Conservation (phyloP, 1,140 invertebrate genomes). For the Philotrypesis tridentata region DNA sequence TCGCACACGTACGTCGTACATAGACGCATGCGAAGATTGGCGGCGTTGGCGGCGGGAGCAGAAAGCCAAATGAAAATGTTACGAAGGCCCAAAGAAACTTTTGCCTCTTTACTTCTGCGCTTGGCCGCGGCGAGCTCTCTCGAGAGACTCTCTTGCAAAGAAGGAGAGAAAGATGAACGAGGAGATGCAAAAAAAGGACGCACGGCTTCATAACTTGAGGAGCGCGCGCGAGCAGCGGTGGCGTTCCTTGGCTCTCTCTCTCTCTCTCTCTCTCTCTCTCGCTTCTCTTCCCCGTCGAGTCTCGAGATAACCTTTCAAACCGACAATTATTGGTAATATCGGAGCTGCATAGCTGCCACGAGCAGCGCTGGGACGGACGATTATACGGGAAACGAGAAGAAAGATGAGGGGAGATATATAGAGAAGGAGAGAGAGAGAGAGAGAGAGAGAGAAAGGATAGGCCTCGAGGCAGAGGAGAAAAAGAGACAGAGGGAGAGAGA, state of each 20-base stretch:
- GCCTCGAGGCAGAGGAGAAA: conserved; percentile 34
- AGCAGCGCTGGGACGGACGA: conserved; percentile 37
- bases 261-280: conserved; percentile 7
- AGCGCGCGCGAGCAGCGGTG: background rate
- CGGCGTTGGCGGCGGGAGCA: background rate
- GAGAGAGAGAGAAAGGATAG: conserved; percentile 20
- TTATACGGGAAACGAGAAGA: conserved; percentile 48
- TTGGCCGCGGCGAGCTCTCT: background rate
- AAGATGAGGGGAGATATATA: conserved; percentile 45
- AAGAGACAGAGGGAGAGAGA: conserved; percentile 25
- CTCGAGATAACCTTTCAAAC: conserved; percentile 66
- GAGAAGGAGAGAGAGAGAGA: conserved; percentile 39
- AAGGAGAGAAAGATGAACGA: background rate
- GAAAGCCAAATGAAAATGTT: conserved; percentile 40
- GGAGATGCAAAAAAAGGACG: conserved; percentile 30
- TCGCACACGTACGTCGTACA: background rate
- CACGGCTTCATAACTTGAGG: conserved; percentile 33
- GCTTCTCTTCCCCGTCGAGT: background rate
- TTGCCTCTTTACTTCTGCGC: background rate
- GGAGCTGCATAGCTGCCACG: conserved; percentile 61
- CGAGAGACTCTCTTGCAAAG: background rate
- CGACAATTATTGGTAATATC: conserved; percentile 71
- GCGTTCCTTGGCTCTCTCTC: background rate
- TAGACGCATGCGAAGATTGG: too few species aligned
- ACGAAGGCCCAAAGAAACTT: background rate